Percentiles rank a stretch among this genome's conserved stretches.
Conservation (phyloP, 2,113 vertebrate genomes). For the Vidua macroura region DNA sequence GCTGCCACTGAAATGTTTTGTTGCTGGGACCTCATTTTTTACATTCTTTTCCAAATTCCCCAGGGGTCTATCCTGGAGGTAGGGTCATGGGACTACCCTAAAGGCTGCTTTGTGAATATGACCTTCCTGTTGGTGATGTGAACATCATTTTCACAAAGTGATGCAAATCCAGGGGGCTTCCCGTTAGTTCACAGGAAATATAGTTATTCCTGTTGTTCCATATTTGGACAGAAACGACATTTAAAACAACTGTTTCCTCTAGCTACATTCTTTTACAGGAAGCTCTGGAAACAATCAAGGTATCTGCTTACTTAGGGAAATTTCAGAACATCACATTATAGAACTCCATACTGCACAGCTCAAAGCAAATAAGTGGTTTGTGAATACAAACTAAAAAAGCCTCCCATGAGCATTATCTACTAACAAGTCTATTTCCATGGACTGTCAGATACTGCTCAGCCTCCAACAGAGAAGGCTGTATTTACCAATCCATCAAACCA, state of each 20-base stretch:
- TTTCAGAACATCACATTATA: not conserved
- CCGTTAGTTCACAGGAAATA: constrained; percentile 58
- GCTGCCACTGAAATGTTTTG: not conserved
- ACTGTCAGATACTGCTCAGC: not conserved
- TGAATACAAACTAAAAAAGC: not conserved
- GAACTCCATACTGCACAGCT: not conserved
- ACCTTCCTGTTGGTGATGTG: constrained; percentile 26
- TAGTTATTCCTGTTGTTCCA: constrained; percentile 54
- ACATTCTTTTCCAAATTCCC: constrained; percentile 30
- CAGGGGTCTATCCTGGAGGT: constrained; percentile 36
- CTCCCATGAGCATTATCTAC: not conserved
- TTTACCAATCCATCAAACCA: not conserved
- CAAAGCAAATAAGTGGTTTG: not conserved
- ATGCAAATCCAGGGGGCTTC: constrained; percentile 37
- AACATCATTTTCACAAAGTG: constrained; percentile 22
- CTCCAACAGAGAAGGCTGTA: not conserved
- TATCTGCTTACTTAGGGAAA: constrained; percentile 48
- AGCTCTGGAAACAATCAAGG: constrained; percentile 31
- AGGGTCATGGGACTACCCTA: constrained; percentile 61
- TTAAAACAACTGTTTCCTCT: constrained; percentile 46
- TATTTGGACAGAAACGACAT: constrained; percentile 56
- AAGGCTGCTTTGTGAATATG: constrained; percentile 23
- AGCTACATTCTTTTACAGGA: constrained; percentile 34
- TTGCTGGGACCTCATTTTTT: constrained; percentile 19
- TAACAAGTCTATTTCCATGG: not conserved